phyloP scores from a whole-genome alignment of 2,888 invertebrate genomes.

The Opisthograptis luteolata region DNA sequence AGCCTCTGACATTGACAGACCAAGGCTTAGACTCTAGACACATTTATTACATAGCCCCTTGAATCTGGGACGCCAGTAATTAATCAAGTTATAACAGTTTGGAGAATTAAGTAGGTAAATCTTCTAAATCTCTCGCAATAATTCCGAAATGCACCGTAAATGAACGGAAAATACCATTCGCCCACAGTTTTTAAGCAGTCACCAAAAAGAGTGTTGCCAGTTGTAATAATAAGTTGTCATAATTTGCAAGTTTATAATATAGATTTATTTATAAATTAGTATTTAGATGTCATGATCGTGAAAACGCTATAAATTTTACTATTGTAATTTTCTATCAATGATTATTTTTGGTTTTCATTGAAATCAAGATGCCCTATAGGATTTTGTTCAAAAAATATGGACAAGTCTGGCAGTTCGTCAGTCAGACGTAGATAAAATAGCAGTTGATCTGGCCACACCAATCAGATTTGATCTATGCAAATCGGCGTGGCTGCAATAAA shows the following conservation, averaged over 20 bases:
- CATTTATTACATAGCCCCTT: slow-evolving; percentile 1
- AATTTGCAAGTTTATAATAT: too few relatives aligned
- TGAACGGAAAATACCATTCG: slow-evolving; percentile 11
- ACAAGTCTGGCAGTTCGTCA: too few relatives aligned
- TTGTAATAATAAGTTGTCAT: too few relatives aligned
- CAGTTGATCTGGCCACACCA: slow-evolving; percentile 11
- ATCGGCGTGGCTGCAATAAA: slow-evolving; percentile 52
- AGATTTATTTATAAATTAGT: too few relatives aligned
- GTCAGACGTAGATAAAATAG: too few relatives aligned
- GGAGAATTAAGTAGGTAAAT: slow-evolving; percentile 11
- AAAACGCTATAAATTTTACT: too few relatives aligned
- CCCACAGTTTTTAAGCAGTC: background rate
- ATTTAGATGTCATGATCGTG: too few relatives aligned
- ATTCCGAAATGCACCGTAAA: slow-evolving; percentile 19
- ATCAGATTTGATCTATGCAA: slow-evolving; percentile 49
- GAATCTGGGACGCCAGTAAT: slow-evolving; percentile 1
- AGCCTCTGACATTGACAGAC: slow-evolving; percentile 6
- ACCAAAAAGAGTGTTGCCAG: slow-evolving; percentile 1
- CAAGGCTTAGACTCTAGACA: background rate
- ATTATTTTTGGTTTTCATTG: too few relatives aligned
- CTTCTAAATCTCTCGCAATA: slow-evolving; percentile 29
- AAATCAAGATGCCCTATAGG: too few relatives aligned
- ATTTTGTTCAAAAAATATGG: too few relatives aligned
- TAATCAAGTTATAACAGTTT: slow-evolving; percentile 10
- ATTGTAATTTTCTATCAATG: too few relatives aligned